Evolutionary conservation across 1,140 invertebrate species (phyloP).

Genomic region (Apis cerana): DNA sequence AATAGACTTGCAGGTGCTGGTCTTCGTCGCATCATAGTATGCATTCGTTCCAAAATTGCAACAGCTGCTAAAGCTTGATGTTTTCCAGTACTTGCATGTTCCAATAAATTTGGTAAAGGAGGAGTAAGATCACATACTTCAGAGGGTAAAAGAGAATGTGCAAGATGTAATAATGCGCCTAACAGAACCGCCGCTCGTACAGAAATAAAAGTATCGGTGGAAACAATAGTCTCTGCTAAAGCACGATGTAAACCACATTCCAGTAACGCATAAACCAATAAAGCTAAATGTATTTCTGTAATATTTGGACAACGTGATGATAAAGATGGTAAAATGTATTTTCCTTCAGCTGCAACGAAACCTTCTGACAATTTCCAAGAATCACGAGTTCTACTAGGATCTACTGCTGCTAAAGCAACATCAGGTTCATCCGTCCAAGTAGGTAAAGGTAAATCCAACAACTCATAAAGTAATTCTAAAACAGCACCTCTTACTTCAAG

Average conservation of each 20-base stretch:
- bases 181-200: slow-evolving; percentile 94
- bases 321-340: slow-evolving; percentile 90
- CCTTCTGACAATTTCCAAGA: slow-evolving; percentile 94
- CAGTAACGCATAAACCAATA: slow-evolving; percentile 93
- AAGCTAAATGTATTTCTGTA: slow-evolving; percentile 93
- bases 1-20: slow-evolving; percentile 91
- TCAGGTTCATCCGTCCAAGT: slow-evolving; percentile 96
- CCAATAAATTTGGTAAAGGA: slow-evolving; percentile 89
- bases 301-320: slow-evolving; percentile 93
- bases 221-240: slow-evolving; percentile 94
- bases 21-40: slow-evolving; percentile 89
- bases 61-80: slow-evolving; percentile 91
- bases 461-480: slow-evolving; percentile 94
- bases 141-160: slow-evolving; percentile 90
- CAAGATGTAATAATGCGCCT: slow-evolving; percentile 92
- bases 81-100: slow-evolving; percentile 88
- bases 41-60: slow-evolving; percentile 88
- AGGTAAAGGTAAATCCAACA: slow-evolving; percentile 91
- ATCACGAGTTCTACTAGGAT: slow-evolving; percentile 89
- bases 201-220: slow-evolving; percentile 93
- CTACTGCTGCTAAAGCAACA: slow-evolving; percentile 91
- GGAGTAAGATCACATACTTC: slow-evolving; percentile 92
- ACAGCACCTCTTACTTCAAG: slow-evolving; percentile 94
- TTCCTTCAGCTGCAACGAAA: slow-evolving; percentile 95
- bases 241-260: slow-evolving; percentile 93